Evolutionary conservation across 2,888 invertebrate genomes (phyloP).

Genomic region (Aleiodes alternator): DNA sequence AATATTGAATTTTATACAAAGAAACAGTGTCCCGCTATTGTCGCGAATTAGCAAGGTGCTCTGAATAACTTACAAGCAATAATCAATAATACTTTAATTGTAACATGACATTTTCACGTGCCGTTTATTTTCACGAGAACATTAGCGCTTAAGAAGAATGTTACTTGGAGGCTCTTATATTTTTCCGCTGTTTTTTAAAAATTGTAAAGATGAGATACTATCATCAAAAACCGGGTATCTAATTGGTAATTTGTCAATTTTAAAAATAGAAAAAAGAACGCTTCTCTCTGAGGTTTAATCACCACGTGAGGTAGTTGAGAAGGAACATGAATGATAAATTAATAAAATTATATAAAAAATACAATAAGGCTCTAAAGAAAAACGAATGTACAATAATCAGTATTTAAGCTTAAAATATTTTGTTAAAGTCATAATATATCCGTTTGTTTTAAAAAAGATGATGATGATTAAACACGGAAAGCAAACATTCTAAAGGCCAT

Average conservation of each 20-base stretch:
- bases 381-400: slow-evolving; percentile 59
- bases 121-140: no score
- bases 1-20: slow-evolving; percentile 6
- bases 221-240: background rate
- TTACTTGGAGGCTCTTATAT: no score
- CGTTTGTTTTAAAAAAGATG: background rate
- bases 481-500: slow-evolving; percentile 28
- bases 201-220: no score
- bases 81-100: no score
- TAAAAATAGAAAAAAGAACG: background rate
- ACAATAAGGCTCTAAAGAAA: slow-evolving; percentile 52
- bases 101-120: no score
- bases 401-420: slow-evolving; percentile 59
- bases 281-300: slow-evolving; percentile 16
- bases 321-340: slow-evolving; percentile 10
- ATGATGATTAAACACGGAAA: background rate
- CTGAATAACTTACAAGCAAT: no score
- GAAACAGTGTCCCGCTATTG: background rate
- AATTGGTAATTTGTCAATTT: slow-evolving; percentile 23
- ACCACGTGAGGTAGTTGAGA: background rate
- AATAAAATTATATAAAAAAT: slow-evolving; percentile 1
- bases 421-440: slow-evolving; percentile 47
- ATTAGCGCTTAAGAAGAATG: no score
- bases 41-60: background rate
- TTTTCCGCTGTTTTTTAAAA: no score